Evolutionary conservation across 2,888 invertebrate genomes (phyloP).

Genomic region (Cancer borealis): DNA sequence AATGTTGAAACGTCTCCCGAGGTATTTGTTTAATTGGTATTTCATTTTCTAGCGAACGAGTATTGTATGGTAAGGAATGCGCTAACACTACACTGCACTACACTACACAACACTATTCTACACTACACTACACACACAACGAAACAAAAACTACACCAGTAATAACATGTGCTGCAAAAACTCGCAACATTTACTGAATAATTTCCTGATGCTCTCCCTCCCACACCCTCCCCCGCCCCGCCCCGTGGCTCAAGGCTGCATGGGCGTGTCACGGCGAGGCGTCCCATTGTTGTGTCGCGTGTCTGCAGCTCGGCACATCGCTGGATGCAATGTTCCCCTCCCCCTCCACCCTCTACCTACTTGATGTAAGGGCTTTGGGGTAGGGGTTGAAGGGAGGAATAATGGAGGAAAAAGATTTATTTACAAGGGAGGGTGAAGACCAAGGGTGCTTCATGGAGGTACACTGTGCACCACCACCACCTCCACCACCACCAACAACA

Average conservation of each 20-base stretch:
- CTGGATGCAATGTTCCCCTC: background rate
- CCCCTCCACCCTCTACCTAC: background rate
- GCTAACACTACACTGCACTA: too few relatives aligned
- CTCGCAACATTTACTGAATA: slow-evolving; percentile 11
- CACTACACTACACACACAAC: background rate
- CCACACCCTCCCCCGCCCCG: background rate
- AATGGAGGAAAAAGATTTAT: background rate
- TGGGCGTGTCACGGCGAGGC: slow-evolving; percentile 25
- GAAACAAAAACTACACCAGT: background rate
- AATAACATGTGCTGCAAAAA: background rate
- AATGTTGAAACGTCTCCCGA: too few relatives aligned
- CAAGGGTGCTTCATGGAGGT: background rate
- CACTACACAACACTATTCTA: too few relatives aligned
- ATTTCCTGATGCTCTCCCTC: slow-evolving; percentile 30
- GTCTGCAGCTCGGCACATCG: background rate
- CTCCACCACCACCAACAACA: background rate
- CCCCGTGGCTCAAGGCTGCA: slow-evolving; percentile 21
- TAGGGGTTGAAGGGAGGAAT: background rate
- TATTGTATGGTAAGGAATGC: background rate
- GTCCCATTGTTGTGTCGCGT: slow-evolving; percentile 9
- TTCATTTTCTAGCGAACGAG: background rate
- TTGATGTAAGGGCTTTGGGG: background rate
- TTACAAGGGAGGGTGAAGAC: background rate
- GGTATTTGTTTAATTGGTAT: too few relatives aligned
- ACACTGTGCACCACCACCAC: background rate